phyloP scores from a whole-genome alignment of 2,888 invertebrate species.

The Parnassius orleans region DNA sequence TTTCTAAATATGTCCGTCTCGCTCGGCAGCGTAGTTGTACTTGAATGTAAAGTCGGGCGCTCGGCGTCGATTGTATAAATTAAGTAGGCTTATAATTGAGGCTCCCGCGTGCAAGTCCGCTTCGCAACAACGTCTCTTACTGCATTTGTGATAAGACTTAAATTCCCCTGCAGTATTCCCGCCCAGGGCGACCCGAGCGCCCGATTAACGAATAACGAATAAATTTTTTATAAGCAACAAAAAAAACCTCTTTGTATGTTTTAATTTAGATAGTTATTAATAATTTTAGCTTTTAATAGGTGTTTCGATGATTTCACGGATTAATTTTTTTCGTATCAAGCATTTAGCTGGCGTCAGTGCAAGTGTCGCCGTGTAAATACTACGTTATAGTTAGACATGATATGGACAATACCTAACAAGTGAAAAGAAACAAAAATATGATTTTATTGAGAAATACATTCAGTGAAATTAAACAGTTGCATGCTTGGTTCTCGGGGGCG shows the following conservation, averaged over 20 bases:
- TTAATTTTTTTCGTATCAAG: slow-evolving; percentile 42
- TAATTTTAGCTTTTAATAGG: slow-evolving; percentile 78
- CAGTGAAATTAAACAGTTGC: slow-evolving; percentile 71
- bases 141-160: slow-evolving; percentile 65
- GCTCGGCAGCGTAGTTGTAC: slow-evolving; percentile 17
- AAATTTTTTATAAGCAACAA: slow-evolving; percentile 32
- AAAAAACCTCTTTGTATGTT: slow-evolving; percentile 68
- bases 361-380: slow-evolving; percentile 61
- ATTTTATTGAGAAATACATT: slow-evolving; percentile 78
- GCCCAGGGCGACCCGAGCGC: slow-evolving; percentile 40
- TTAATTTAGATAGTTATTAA: slow-evolving; percentile 71
- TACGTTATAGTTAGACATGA: slow-evolving; percentile 73
- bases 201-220: slow-evolving; percentile 32
- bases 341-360: slow-evolving; percentile 54
- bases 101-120: slow-evolving; percentile 35
- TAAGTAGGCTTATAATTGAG: slow-evolving; percentile 47
- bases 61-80: slow-evolving; percentile 40
- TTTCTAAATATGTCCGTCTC: slow-evolving; percentile 19
- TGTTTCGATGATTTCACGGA: slow-evolving; percentile 71
- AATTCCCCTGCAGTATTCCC: slow-evolving; percentile 44
- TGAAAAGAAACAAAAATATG: slow-evolving; percentile 58
- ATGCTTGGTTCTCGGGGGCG: slow-evolving; percentile 50
- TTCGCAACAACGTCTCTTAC: slow-evolving; percentile 46
- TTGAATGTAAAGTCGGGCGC: slow-evolving; percentile 37
- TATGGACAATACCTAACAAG: slow-evolving; percentile 81